A percentile compares a stretch with the other conserved stretches of the same genome.
Evolutionary conservation across 1,140 invertebrate genomes (phyloP).

Genomic region (Latrodectus geometricus): DNA sequence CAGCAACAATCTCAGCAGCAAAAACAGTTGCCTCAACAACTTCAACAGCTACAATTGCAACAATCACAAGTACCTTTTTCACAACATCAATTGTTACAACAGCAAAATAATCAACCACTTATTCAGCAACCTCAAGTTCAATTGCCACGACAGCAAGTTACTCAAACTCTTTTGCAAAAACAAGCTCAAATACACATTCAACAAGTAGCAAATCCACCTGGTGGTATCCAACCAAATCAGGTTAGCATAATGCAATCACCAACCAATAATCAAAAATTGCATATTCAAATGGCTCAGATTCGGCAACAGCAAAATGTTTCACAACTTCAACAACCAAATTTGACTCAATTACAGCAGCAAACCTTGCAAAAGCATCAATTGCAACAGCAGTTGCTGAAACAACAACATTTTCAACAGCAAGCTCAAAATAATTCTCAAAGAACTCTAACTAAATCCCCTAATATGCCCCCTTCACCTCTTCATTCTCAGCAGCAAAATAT

Average conservation of each 20-base stretch:
- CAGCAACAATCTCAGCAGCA: constrained; percentile 6
- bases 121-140: constrained; percentile 51
- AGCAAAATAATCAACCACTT: background rate
- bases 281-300: constrained; percentile 46
- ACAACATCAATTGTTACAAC: constrained; percentile 14
- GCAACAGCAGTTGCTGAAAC: constrained; percentile 48
- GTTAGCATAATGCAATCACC: constrained; percentile 38
- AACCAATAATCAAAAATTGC: constrained; percentile 25
- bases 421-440: constrained; percentile 22
- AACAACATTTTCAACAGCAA: constrained; percentile 53
- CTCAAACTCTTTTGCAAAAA: constrained; percentile 29
- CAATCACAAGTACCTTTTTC: background rate
- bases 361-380: constrained; percentile 36
- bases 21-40: constrained; percentile 1
- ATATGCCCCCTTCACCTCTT: constrained; percentile 54
- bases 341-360: constrained; percentile 49
- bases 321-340: constrained; percentile 64
- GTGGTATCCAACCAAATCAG: constrained; percentile 48
- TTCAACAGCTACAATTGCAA: background rate
- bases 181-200: constrained; percentile 11
- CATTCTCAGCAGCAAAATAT: constrained; percentile 52
- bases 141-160: constrained; percentile 36
- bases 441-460: constrained; percentile 42
- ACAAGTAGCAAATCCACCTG: constrained; percentile 43
- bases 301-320: constrained; percentile 62